phyloP scores from a whole-genome alignment of 2,888 invertebrate genomes.

The Patella caerulea region DNA sequence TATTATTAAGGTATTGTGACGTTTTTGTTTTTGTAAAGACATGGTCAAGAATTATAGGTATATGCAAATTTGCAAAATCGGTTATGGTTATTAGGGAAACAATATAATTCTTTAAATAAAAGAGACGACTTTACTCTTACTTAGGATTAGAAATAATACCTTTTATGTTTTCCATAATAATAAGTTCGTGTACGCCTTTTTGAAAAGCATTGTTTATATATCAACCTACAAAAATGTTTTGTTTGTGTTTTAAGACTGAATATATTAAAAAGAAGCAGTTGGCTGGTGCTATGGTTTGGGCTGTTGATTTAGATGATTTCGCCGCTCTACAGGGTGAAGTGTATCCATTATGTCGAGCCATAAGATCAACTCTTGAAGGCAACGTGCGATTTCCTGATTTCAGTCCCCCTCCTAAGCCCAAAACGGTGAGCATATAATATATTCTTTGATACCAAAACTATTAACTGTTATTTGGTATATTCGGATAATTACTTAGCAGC shows the following conservation, averaged over 20 bases:
- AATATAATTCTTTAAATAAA: too few species aligned
- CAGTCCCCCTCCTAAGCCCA: conserved; percentile 16
- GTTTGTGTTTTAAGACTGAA: conserved; percentile 31
- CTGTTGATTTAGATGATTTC: conserved; percentile 45
- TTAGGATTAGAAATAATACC: too few species aligned
- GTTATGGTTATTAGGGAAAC: too few species aligned
- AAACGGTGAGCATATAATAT: background rate
- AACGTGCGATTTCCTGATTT: conserved; percentile 21
- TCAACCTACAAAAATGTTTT: too few species aligned
- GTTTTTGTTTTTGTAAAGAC: background rate
- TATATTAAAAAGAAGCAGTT: conserved; percentile 38
- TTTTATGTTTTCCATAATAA: too few species aligned
- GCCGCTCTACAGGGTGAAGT: conserved; percentile 22
- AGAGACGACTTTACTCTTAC: too few species aligned
- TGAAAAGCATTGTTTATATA: too few species aligned
- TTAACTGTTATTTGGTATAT: too few species aligned
- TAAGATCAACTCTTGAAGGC: conserved; percentile 36
- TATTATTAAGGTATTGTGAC: conserved; percentile 34
- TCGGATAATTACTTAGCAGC: too few species aligned
- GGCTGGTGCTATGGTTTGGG: conserved; percentile 47
- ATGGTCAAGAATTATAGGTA: background rate
- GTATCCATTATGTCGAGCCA: conserved; percentile 33
- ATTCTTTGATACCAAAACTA: too few species aligned
- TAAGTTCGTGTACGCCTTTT: too few species aligned
- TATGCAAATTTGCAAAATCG: too few species aligned